Evolutionary conservation across 2,888 invertebrate species (phyloP).

Genomic region (Chaetogeoica ovagalla): DNA sequence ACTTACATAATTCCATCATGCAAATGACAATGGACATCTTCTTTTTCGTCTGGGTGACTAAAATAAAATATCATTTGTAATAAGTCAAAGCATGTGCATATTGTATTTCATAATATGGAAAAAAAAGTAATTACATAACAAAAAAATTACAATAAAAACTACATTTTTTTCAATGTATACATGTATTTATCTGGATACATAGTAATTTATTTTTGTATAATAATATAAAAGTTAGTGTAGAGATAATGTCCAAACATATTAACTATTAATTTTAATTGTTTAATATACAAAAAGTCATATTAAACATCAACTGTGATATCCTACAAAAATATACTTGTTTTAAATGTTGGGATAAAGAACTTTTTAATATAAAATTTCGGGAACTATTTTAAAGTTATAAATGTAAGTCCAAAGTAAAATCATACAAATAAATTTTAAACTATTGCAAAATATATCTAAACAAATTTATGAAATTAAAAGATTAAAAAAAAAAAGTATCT

Average conservation of each 20-base stretch:
- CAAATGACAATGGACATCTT: slow-evolving; percentile 30
- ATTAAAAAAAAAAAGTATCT: neutral
- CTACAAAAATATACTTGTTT: neutral
- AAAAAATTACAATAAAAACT: slow-evolving; percentile 18
- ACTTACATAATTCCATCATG: slow-evolving; percentile 47
- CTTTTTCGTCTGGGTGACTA: slow-evolving; percentile 51
- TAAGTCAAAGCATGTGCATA: slow-evolving; percentile 2
- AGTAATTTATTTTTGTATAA: neutral
- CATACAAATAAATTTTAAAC: no score
- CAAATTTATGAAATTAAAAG: no score
- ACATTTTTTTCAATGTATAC: neutral
- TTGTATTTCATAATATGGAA: neutral
- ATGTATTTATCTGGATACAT: neutral
- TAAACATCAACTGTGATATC: no score
- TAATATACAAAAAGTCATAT: neutral
- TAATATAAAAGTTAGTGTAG: neutral
- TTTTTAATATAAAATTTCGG: neutral
- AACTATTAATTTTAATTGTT: neutral
- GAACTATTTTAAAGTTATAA: no score
- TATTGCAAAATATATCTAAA: no score
- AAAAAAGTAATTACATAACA: slow-evolving; percentile 4
- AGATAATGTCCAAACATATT: neutral
- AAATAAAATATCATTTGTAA: slow-evolving; percentile 25
- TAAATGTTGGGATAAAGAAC: neutral
- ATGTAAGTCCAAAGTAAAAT: no score